Evolutionary conservation across 2,797 vertebrate genomes (phyloP).

Genomic region (Silurus lanzhouensis): DNA sequence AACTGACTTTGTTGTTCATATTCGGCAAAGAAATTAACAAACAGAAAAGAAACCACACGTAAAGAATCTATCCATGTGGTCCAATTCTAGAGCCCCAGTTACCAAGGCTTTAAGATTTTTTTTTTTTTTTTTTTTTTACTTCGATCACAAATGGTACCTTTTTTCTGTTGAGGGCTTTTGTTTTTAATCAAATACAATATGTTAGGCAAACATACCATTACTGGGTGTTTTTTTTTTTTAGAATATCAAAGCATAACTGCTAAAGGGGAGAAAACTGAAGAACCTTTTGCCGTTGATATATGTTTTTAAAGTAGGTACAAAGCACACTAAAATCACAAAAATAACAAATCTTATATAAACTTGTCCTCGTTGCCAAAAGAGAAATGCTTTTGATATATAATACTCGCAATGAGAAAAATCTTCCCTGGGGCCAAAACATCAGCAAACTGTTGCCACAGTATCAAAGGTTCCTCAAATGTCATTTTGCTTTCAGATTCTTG

Average conservation of each 20-base stretch:
- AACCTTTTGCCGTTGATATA: neutral
- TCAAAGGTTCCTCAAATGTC: constrained; percentile 74
- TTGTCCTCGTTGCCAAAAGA: neutral
- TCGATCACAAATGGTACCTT: neutral
- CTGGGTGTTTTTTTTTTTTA: neutral
- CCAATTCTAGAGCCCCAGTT: neutral
- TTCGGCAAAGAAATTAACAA: neutral
- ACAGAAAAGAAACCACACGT: neutral
- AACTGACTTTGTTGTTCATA: neutral
- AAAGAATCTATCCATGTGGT: neutral
- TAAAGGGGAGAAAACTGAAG: neutral
- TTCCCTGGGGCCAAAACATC: constrained; percentile 62
- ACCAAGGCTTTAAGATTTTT: no score
- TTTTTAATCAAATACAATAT: neutral
- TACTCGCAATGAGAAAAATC: constrained; percentile 49
- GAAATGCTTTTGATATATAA: constrained; percentile 15
- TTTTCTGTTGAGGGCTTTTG: neutral
- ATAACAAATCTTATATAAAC: neutral
- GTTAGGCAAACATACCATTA: neutral
- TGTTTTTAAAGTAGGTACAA: neutral
- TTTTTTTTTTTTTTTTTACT: no score
- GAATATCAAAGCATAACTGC: no score
- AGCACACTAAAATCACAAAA: neutral
- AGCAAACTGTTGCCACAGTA: constrained; percentile 61
- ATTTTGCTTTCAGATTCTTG: constrained; percentile 70